phyloP scores from a whole-genome alignment of 2,797 vertebrate species.

The Loriculus beryllinus region DNA sequence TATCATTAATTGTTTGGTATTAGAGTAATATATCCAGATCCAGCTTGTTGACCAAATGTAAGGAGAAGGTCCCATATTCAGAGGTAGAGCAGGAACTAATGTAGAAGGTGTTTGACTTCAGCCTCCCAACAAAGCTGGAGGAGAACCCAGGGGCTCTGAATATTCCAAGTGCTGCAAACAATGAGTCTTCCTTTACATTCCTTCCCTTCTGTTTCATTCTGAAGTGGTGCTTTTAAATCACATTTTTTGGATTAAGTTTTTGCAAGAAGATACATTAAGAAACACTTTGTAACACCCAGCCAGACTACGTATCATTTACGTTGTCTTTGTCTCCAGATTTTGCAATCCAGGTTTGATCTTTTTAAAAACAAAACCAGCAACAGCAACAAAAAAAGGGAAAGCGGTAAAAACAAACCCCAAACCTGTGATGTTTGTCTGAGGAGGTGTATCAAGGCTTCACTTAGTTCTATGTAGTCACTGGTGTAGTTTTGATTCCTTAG shows the following conservation, averaged over 20 bases:
- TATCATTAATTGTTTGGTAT: neutral
- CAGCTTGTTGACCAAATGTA: neutral
- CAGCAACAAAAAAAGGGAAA: rapidly evolving
- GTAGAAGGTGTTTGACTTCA: neutral
- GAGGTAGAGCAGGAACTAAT: neutral
- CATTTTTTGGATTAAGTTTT: neutral
- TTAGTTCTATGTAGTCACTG: neutral
- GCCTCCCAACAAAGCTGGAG: neutral
- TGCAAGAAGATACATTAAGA: neutral
- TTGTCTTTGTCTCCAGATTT: slow-evolving; percentile 14
- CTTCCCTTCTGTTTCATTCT: neutral
- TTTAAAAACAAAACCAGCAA: neutral
- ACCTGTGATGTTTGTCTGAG: neutral
- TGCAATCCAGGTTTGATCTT: neutral
- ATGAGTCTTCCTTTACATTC: neutral
- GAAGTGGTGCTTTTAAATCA: neutral
- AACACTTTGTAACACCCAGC: neutral
- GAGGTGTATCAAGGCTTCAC: neutral
- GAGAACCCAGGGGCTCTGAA: neutral
- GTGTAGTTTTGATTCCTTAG: neutral
- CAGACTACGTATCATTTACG: neutral
- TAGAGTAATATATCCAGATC: neutral
- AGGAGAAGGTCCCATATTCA: neutral
- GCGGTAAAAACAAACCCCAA: neutral
- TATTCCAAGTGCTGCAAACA: neutral